Evolutionary conservation across 2,113 vertebrate genomes (phyloP).

Genomic region (Mesembrinibis cayennensis): DNA sequence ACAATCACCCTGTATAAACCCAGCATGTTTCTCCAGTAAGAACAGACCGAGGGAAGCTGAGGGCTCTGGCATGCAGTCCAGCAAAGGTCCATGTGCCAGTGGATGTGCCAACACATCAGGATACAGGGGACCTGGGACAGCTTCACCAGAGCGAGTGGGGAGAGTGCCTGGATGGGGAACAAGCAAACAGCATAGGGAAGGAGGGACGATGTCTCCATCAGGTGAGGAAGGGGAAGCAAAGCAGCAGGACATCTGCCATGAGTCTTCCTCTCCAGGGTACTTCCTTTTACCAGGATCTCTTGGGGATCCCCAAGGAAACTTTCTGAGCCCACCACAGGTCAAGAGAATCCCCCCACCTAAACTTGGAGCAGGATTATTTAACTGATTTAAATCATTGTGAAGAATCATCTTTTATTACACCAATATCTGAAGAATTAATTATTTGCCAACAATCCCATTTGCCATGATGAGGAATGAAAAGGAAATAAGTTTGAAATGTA

Average conservation of each 20-base stretch:
- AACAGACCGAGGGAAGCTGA: not conserved
- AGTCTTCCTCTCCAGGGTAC: not conserved
- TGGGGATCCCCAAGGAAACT: not conserved
- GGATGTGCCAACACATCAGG: not conserved
- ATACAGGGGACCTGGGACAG: not conserved
- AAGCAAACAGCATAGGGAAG: not conserved
- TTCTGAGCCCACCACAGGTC: not conserved
- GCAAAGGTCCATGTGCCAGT: not conserved
- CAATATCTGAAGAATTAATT: not conserved
- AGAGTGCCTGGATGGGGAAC: accelerated
- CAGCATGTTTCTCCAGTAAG: not conserved
- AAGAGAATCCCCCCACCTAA: not conserved
- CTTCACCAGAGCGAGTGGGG: not conserved
- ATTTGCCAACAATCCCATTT: not conserved
- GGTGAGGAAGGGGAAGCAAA: not conserved
- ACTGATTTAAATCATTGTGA: not conserved
- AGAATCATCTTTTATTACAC: not conserved
- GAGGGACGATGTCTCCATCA: not conserved
- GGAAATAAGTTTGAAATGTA: not conserved
- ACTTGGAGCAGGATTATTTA: not conserved
- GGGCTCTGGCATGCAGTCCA: not conserved
- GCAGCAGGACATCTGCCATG: not conserved
- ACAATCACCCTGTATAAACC: not conserved
- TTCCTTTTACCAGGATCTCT: not conserved
- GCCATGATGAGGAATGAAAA: not conserved